A percentile compares a stretch with the other conserved stretches of the same genome.
phyloP scores from a whole-genome alignment of 1,140 invertebrate species.

The Paralvinella palmiformis region DNA sequence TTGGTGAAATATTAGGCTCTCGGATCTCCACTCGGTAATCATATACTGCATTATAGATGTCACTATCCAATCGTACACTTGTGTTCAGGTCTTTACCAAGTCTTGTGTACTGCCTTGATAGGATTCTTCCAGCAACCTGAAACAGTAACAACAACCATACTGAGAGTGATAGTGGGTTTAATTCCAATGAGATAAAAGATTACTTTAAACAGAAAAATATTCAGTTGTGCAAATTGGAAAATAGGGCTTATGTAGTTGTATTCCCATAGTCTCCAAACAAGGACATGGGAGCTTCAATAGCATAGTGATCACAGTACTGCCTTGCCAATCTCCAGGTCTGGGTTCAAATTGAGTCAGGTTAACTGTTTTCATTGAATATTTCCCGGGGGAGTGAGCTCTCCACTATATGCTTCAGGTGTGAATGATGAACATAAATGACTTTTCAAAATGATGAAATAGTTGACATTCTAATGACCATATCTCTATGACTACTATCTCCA shows the following conservation, averaged over 20 bases:
- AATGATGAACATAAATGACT: no score
- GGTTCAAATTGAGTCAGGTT: no score
- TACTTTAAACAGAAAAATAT: not conserved
- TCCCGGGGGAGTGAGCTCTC: no score
- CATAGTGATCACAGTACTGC: no score
- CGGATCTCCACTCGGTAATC: conserved; percentile 41
- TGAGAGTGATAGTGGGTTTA: not conserved
- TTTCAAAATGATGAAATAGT: no score
- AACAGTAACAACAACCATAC: conserved; percentile 6
- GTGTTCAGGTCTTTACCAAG: conserved; percentile 41
- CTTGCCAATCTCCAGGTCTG: no score
- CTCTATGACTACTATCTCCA: no score
- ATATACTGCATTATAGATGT: conserved; percentile 47
- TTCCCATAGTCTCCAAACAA: no score
- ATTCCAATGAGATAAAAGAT: not conserved
- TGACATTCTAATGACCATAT: no score
- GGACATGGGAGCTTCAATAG: no score
- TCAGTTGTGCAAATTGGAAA: not conserved
- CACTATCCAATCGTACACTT: conserved; percentile 38
- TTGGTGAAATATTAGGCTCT: conserved; percentile 38
- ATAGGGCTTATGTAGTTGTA: not conserved
- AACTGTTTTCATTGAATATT: no score
- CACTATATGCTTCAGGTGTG: no score
- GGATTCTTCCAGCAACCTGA: conserved; percentile 41
- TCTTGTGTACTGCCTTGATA: conserved; percentile 39